Conservation (phyloP, 1,140 invertebrate genomes). For the Zaprionus camerounensis region DNA sequence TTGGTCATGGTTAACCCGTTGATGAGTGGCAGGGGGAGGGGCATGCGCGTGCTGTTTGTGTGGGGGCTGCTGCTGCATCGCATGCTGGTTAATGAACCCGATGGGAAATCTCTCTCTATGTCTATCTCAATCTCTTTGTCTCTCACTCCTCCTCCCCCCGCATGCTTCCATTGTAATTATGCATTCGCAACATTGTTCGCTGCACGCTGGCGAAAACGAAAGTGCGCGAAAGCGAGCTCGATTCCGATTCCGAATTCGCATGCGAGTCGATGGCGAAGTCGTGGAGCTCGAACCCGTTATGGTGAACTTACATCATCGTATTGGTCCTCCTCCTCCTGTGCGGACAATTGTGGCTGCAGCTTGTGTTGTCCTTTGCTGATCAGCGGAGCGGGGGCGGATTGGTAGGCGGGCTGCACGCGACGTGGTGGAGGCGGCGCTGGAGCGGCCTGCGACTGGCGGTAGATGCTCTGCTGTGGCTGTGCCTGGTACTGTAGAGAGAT, state of each 20-base stretch:
- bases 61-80: conserved; percentile 27
- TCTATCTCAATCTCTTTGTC: no score
- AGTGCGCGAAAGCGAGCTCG: conserved; percentile 62
- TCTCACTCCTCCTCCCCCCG: background rate
- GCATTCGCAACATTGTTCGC: conserved; percentile 50
- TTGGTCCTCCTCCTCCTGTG: conserved; percentile 72
- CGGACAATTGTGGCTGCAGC: conserved; percentile 50
- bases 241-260: conserved; percentile 22
- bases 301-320: conserved; percentile 82
- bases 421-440: conserved; percentile 58
- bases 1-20: conserved; percentile 4
- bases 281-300: conserved; percentile 48
- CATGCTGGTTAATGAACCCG: conserved; percentile 70
- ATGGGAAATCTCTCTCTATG: conserved; percentile 35
- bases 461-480: conserved; percentile 71
- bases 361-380: conserved; percentile 70
- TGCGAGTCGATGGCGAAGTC: conserved; percentile 19
- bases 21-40: background rate
- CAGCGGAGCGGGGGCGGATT: conserved; percentile 47
- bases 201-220: conserved; percentile 67
- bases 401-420: conserved; percentile 62
- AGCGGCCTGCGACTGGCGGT: conserved; percentile 63
- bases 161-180: conserved; percentile 79
- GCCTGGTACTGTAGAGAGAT: conserved; percentile 60
- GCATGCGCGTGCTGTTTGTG: background rate